Percentiles rank a stretch among this genome's conserved stretches.
Evolutionary conservation across 37 sponge, comb jelly and placozoan genomes (phyloP).

Genomic region (Oscarella lobularis): DNA sequence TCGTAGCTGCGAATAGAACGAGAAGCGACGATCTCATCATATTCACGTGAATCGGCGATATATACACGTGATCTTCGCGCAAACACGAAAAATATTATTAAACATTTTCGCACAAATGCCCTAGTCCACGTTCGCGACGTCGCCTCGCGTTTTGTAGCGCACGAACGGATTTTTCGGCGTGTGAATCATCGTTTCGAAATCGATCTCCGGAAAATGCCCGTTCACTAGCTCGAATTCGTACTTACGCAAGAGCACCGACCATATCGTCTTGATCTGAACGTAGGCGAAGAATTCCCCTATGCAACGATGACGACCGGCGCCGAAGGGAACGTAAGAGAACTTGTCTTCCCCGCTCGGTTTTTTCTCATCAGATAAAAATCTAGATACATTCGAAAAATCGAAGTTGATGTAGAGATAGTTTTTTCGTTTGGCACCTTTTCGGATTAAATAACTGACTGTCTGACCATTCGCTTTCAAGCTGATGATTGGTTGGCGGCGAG

Average conservation of each 20-base stretch:
- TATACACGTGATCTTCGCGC: no score
- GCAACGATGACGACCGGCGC: slow-evolving; percentile 90
- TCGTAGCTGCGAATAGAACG: no score
- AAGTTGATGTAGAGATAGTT: neutral
- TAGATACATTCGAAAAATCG: neutral
- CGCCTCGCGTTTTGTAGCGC: slow-evolving; percentile 20
- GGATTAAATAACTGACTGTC: slow-evolving; percentile 43
- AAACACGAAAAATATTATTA: no score
- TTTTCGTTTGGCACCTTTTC: slow-evolving; percentile 33
- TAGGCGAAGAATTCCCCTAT: slow-evolving; percentile 76
- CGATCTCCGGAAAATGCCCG: slow-evolving; percentile 60
- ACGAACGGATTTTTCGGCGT: slow-evolving; percentile 63
- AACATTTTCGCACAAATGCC: no score
- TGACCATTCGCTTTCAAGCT: slow-evolving; percentile 39
- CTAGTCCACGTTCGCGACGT: no score
- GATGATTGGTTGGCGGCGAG: slow-evolving; percentile 73
- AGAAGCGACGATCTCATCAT: no score
- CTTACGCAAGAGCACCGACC: slow-evolving; percentile 58
- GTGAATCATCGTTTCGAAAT: slow-evolving; percentile 85
- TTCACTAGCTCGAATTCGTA: slow-evolving; percentile 79
- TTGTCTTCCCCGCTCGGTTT: slow-evolving; percentile 10
- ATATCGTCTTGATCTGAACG: slow-evolving; percentile 80
- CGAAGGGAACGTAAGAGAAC: slow-evolving; percentile 80
- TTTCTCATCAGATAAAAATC: neutral
- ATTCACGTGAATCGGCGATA: no score